A percentile compares a stretch with the other conserved stretches of the same genome.
These are phyloP conservation scores for Anoncus sp. DNA, from an alignment of 2,888 invertebrate species.

Conservation along the genomic window DNA sequence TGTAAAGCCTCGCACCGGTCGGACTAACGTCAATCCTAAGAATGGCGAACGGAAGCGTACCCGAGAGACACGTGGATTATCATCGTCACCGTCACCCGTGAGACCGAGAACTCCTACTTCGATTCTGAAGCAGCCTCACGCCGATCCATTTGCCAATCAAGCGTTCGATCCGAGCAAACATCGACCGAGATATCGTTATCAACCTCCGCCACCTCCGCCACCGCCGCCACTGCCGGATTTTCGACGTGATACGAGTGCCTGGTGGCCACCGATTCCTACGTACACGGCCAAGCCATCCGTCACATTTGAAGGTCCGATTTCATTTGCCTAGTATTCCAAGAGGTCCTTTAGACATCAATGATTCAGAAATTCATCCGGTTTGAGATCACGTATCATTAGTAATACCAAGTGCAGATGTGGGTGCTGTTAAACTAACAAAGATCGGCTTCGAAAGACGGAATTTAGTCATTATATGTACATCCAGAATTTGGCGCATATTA, in stretches of 20 bases:
- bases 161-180: constrained; percentile 91
- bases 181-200: constrained; percentile 90
- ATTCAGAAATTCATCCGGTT: neutral
- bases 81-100: constrained; percentile 69
- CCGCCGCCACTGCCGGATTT: constrained; percentile 80
- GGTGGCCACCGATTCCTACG: constrained; percentile 85
- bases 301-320: constrained; percentile 88
- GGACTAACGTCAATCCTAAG: constrained; percentile 19
- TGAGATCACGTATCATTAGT: neutral
- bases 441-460: no score
- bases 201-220: constrained; percentile 87
- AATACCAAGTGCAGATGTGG: no score
- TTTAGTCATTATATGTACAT: neutral
- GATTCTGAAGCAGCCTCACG: constrained; percentile 79
- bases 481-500: neutral
- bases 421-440: no score
- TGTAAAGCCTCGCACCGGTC: constrained; percentile 36
- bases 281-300: constrained; percentile 87
- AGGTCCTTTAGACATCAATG: neutral
- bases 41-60: constrained; percentile 37
- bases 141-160: constrained; percentile 87
- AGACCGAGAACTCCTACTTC: constrained; percentile 80
- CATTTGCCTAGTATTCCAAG: constrained; percentile 27
- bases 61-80: constrained; percentile 11
- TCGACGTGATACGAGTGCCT: constrained; percentile 83